Evolutionary conservation across 2,113 vertebrate species (phyloP).

Genomic region (Hippoglossus stenolepis): DNA sequence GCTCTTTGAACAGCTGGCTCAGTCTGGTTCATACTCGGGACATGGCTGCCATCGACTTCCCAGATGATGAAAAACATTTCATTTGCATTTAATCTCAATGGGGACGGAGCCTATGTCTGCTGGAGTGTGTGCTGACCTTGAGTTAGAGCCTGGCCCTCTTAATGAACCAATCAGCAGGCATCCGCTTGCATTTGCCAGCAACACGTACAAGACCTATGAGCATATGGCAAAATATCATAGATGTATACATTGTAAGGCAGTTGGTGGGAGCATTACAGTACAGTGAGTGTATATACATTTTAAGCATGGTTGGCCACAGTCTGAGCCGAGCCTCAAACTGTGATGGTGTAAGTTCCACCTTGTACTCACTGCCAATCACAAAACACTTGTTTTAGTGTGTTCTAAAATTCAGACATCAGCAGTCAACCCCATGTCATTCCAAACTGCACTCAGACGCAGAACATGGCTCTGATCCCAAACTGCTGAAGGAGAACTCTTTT

Average conservation of each 20-base stretch:
- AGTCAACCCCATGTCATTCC: not conserved
- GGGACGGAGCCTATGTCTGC: conserved; percentile 34
- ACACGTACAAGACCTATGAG: not conserved
- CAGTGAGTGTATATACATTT: not conserved
- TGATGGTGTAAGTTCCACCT: not conserved
- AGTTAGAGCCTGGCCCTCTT: conserved; percentile 34
- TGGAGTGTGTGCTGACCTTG: conserved; percentile 57
- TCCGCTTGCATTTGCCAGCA: conserved; percentile 19
- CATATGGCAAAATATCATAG: not conserved
- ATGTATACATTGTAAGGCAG: not conserved
- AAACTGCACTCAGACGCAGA: not conserved
- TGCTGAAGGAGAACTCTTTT: too few species aligned
- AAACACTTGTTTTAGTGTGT: too few species aligned
- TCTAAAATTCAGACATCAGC: not conserved
- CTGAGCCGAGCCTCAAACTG: not conserved
- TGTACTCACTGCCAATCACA: not conserved
- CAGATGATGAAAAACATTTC: conserved; percentile 46
- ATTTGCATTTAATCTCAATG: conserved; percentile 37
- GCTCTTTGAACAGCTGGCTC: conserved; percentile 2
- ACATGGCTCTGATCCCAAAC: not conserved
- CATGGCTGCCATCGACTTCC: conserved; percentile 39
- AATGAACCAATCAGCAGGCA: conserved; percentile 59
- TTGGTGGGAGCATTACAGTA: not conserved
- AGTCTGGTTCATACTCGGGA: conserved; percentile 45
- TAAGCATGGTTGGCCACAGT: too few species aligned